Base-by-base conservation (phyloP, 2,113 vertebrate genomes). In the Talpa occidentalis region DNA sequence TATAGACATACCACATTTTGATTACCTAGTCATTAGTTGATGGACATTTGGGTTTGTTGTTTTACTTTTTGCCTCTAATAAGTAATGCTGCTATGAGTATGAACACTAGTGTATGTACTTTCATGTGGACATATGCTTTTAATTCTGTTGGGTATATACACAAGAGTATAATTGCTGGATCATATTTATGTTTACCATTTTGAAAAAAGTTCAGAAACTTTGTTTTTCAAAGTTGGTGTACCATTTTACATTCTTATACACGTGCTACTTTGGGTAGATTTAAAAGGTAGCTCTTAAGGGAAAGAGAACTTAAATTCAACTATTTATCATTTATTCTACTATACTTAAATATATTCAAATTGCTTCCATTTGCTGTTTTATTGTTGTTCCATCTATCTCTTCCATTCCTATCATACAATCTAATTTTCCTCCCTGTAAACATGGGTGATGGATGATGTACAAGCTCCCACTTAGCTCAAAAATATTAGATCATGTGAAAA, bases 261-360 rank as follows among this genome's bases (percentile, higher is more conserved):
- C 16, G 2, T 24, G 56, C 22, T 67, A 30, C 26, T 40, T 40
- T 26, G 32, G 26, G 67, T 21, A 67, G 22, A 47, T 80, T 91
- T 70, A 32, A 81, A 88, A 95, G 86, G 47, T 67, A 85, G 10
- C 76, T 10, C 49, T 73, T 94, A 14, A 76, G 73, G n/a, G 47
- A 72, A 80, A 79, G 14, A 72, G 15, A 82, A 22, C n/a, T 42
- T 44, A 35, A 80, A 64, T 70, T 56, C 60, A 91, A 40, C 62
- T 40, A 59, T 52, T 69, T 37, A 52, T 10, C 0, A 30, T 5
- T 91, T 70, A 22, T 74, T 52, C 32, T 30, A 16, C 86, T 88
- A 64, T 93, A 44, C 30, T 85, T n/a, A 16, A 4, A 21, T n/a
- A 28, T 2, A 86, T 94, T 91, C 3, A 22, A 35, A 16, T 64